Evolutionary conservation across 1,140 invertebrate species (phyloP).

Genomic region (Steinernema khuongi): DNA sequence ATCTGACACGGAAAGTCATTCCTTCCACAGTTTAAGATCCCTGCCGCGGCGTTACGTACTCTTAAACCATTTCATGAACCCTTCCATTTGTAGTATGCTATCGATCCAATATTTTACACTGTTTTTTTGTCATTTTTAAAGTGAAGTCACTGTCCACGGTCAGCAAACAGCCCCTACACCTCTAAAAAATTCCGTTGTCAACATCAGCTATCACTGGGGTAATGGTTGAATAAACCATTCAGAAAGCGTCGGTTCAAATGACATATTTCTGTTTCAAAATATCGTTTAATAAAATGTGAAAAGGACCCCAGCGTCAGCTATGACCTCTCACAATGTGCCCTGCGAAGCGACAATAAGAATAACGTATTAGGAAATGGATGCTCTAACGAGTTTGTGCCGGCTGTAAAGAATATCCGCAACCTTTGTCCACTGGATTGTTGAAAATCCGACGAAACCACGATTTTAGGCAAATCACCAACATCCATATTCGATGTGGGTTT

Average conservation of each 20-base stretch:
- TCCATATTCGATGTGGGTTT: conserved; percentile 8
- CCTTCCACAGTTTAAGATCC: no score
- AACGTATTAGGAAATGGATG: neutral
- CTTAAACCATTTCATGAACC: no score
- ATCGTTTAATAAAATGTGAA: neutral
- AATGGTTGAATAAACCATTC: neutral
- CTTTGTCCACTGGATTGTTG: neutral
- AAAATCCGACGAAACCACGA: neutral
- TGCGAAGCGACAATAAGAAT: conserved; percentile 7
- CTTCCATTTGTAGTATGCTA: no score
- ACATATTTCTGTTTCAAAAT: neutral
- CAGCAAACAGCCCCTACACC: neutral
- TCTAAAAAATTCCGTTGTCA: neutral
- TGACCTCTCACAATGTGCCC: neutral
- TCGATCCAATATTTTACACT: no score
- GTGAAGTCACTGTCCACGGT: neutral
- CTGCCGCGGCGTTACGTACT: no score
- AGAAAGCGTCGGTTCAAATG: neutral
- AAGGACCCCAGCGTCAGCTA: neutral
- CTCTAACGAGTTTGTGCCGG: neutral
- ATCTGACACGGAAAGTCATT: no score
- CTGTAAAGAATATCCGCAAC: neutral
- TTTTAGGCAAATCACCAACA: neutral
- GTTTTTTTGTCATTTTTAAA: conserved; percentile 6
- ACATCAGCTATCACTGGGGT: conserved; percentile 3